Evolutionary conservation across 2,888 invertebrate species (phyloP).

Genomic region (Lypha dubia): DNA sequence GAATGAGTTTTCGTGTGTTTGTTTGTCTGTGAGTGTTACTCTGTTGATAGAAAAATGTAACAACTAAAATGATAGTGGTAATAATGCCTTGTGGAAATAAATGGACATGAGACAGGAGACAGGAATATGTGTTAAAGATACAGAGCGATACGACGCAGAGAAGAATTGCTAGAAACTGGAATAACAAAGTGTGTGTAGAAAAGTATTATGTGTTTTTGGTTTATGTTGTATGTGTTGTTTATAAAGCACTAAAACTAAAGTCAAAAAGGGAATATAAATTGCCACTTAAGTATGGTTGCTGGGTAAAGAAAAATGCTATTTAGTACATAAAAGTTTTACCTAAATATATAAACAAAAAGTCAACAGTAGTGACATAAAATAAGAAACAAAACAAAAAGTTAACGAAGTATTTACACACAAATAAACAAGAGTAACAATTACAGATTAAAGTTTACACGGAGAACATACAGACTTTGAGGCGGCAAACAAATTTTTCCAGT

Average conservation of each 20-base stretch:
- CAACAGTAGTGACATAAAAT: conserved; percentile 2
- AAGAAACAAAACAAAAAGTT: neutral
- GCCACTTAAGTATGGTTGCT: conserved; percentile 81
- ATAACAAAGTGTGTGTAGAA: conserved; percentile 19
- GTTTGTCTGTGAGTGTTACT: neutral
- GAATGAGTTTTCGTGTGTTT: too few species aligned
- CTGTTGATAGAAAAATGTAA: conserved; percentile 40
- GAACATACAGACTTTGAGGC: conserved; percentile 9
- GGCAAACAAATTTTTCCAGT: neutral
- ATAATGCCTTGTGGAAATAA: conserved; percentile 58
- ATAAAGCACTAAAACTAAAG: conserved; percentile 62
- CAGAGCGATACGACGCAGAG: neutral
- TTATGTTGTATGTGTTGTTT: conserved; percentile 44
- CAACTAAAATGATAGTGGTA: conserved; percentile 53
- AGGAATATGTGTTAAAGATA: conserved; percentile 29
- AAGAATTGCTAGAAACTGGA: conserved; percentile 1
- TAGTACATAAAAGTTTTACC: conserved; percentile 64
- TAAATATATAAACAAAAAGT: conserved; percentile 52
- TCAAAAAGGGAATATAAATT: conserved; percentile 83
- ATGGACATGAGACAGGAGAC: conserved; percentile 43
- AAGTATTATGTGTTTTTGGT: conserved; percentile 4
- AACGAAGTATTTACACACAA: neutral
- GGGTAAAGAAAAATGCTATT: conserved; percentile 56
- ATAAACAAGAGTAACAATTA: conserved; percentile 24
- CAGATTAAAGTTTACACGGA: conserved; percentile 1